Base-by-base conservation (phyloP, 2,888 invertebrate species). In the Cephus nigrinus region DNA sequence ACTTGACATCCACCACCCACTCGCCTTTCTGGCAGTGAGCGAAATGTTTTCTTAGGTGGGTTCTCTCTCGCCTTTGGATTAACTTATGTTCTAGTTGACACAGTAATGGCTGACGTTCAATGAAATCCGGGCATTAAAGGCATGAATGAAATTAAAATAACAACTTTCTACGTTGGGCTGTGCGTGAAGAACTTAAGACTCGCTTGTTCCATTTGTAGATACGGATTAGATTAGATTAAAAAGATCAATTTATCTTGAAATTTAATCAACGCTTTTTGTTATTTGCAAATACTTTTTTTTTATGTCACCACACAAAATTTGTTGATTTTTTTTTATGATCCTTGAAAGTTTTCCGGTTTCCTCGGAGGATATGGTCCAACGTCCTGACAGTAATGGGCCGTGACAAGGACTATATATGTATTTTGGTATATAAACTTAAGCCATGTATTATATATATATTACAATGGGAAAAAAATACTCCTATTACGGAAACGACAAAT, bases 1-100 rank as follows among this genome's bases (percentile, higher is more conserved):
- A 32, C 74, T 15, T 34, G 68, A 32, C 36, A 69, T 9, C 55
- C 55, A 55, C 30, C 79, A 34, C 40, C 75, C 71, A 76, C 80
- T 74, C 34, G 40, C 75, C 78, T 78, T 77, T 75, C 68, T 75
- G 69, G 75, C 75, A 75, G 69, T 69, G 78, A 79, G 75, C 68
- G 33, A 69, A 36, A 31, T 85, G 82, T 87, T 87, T 83, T 85
- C 86, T 87, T 86, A 87, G 87, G 82, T 84, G 85, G 78, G 74
- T 55, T 73, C 74, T 73, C 75, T 76, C 73, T 76, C 76, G 36
- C 55, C 73, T 68, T 40, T n/a, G 73, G 82, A 82, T 80, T 83
- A 83, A 87, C 78, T 85, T 85, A 87, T 84, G 78, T 77, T 35
- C 80, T 81, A 34, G 80, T 81, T 81, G 83, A 84, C 81, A 79